phyloP scores from a whole-genome alignment of 2,888 invertebrate genomes.

The Aleiodes alternator region DNA sequence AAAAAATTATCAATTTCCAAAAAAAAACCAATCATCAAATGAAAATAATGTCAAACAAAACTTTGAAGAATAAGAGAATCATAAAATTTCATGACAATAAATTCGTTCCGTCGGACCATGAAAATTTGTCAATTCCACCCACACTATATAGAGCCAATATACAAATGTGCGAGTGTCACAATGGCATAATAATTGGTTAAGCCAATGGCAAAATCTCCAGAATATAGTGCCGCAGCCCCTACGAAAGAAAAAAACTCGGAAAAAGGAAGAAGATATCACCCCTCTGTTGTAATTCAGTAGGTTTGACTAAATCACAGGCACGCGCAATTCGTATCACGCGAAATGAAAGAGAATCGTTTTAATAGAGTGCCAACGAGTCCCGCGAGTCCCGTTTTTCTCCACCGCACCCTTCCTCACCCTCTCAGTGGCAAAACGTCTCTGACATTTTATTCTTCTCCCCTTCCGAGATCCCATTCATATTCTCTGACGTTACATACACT shows the following conservation, averaged over 20 bases:
- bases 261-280: not conserved
- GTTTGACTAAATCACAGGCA: constrained; percentile 27
- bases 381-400: constrained; percentile 73
- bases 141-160: not conserved
- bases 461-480: constrained; percentile 54
- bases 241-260: not conserved
- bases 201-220: not conserved
- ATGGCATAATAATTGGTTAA: constrained; percentile 32
- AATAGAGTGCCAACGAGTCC: constrained; percentile 75
- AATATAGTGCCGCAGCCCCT: not conserved
- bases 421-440: constrained; percentile 46
- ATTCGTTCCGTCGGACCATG: constrained; percentile 11
- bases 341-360: constrained; percentile 71
- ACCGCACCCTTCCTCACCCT: constrained; percentile 46
- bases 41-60: not conserved
- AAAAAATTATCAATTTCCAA: not conserved
- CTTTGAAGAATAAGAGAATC: not conserved
- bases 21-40: not conserved
- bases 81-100: constrained; percentile 18
- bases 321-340: constrained; percentile 50
- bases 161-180: constrained; percentile 25
- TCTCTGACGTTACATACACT: constrained; percentile 38
- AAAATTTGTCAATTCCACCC: not conserved
- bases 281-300: constrained; percentile 18
- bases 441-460: constrained; percentile 43